These are phyloP conservation scores for Diachrysia chrysitis DNA, from an alignment of 2,888 invertebrate species.

Conservation along the genomic window DNA sequence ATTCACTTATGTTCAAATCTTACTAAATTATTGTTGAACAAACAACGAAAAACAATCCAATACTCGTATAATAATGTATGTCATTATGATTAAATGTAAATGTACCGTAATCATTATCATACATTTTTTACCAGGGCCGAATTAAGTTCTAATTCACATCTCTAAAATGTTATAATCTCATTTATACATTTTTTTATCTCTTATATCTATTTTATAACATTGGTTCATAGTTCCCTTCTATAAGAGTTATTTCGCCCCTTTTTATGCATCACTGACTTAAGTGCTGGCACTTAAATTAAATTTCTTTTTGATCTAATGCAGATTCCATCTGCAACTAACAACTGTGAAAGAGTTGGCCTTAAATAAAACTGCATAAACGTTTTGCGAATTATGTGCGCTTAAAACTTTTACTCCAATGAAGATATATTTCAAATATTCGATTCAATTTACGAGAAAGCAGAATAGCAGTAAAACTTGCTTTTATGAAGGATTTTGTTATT, in stretches of 20 bases:
- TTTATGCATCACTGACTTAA: conserved; percentile 15
- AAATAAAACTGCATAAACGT: conserved; percentile 5
- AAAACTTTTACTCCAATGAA: conserved; percentile 21
- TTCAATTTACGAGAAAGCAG: conserved; percentile 30
- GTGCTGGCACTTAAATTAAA: conserved; percentile 17
- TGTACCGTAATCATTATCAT: conserved; percentile 2
- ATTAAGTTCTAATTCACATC: neutral
- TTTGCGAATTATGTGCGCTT: conserved; percentile 7
- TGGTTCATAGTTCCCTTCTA: neutral
- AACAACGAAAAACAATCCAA: neutral
- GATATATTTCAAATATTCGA: conserved; percentile 32
- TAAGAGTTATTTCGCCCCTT: conserved; percentile 16
- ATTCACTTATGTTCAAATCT: no score
- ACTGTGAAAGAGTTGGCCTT: conserved; percentile 9
- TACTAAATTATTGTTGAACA: no score
- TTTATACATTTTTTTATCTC: neutral
- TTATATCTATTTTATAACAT: neutral
- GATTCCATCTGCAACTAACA: conserved; percentile 6
- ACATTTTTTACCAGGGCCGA: conserved; percentile 5
- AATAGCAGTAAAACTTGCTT: conserved; percentile 21
- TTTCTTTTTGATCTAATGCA: conserved; percentile 8
- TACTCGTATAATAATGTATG: neutral
- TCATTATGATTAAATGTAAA: conserved; percentile 10
- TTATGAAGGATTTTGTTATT: conserved; percentile 28
- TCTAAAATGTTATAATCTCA: neutral